Evolutionary conservation across 2,797 vertebrate genomes (phyloP).

Genomic region (Enteromius treurensis): DNA sequence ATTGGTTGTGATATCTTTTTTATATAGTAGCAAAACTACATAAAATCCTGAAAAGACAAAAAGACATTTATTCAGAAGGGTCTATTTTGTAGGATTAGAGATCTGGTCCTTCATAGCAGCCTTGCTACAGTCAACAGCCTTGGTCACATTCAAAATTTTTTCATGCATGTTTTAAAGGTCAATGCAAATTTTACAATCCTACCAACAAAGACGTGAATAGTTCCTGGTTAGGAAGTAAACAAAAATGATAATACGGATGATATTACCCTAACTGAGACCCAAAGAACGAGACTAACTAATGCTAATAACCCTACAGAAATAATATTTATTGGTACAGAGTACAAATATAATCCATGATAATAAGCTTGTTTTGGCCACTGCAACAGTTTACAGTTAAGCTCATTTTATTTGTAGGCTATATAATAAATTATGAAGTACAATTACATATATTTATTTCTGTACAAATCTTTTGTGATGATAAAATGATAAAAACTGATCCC

Average conservation of each 20-base stretch:
- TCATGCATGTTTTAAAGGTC: neutral
- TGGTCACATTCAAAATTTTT: neutral
- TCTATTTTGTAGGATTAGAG: neutral
- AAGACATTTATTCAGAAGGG: neutral
- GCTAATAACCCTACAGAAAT: too few relatives aligned
- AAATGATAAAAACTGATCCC: too few relatives aligned
- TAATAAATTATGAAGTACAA: neutral
- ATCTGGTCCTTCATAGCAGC: conserved; percentile 1
- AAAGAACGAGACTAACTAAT: neutral
- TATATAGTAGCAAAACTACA: neutral
- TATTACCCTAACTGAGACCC: neutral
- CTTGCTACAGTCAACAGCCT: conserved; percentile 2
- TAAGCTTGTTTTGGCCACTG: neutral
- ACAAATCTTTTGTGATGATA: neutral
- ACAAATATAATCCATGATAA: neutral
- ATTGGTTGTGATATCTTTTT: neutral
- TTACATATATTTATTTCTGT: neutral
- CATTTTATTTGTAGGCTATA: neutral
- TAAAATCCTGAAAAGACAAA: neutral
- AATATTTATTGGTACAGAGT: neutral
- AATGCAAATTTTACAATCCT: neutral
- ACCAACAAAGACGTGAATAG: neutral
- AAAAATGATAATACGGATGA: neutral
- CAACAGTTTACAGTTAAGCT: neutral
- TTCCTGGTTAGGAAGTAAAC: neutral